Conservation (phyloP, 2,113 vertebrate species). For the Sebastes schlegelii region DNA sequence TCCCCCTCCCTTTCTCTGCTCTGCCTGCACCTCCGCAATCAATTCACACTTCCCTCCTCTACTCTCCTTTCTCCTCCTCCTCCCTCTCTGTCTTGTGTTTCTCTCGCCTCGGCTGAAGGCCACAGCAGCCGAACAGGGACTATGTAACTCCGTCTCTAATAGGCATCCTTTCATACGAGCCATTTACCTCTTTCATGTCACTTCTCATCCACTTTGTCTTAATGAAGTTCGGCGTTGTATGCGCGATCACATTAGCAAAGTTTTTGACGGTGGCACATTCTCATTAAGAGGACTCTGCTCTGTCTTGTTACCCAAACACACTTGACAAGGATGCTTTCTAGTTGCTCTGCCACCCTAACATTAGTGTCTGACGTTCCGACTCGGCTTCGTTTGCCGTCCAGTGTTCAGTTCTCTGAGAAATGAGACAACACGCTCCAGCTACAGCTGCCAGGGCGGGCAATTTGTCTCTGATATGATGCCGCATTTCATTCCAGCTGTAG, state of each 20-base stretch:
- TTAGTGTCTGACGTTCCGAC: constrained; percentile 20
- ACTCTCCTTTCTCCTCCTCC: background rate
- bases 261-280: constrained; percentile 35
- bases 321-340: constrained; percentile 50
- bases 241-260: constrained; percentile 27
- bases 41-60: background rate
- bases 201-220: constrained; percentile 47
- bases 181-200: constrained; percentile 54
- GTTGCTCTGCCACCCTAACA: constrained; percentile 37
- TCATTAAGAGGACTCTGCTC: constrained; percentile 48
- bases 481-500: constrained; percentile 44
- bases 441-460: background rate
- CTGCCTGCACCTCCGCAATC: background rate
- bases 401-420: constrained; percentile 50
- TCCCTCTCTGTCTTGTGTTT: constrained; percentile 21
- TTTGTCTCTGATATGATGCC: constrained; percentile 45
- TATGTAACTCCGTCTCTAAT: constrained; percentile 40
- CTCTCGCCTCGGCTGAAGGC: constrained; percentile 50
- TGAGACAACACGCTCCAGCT: constrained; percentile 32
- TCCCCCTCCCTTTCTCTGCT: background rate
- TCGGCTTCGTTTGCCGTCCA: constrained; percentile 28
- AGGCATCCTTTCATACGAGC: constrained; percentile 27
- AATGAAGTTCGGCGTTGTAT: constrained; percentile 15
- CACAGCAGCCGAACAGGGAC: constrained; percentile 27
- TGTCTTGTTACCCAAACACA: constrained; percentile 48